Evolutionary conservation across 2,888 invertebrate genomes (phyloP).

Genomic region (Macrosoma leucophasiata): DNA sequence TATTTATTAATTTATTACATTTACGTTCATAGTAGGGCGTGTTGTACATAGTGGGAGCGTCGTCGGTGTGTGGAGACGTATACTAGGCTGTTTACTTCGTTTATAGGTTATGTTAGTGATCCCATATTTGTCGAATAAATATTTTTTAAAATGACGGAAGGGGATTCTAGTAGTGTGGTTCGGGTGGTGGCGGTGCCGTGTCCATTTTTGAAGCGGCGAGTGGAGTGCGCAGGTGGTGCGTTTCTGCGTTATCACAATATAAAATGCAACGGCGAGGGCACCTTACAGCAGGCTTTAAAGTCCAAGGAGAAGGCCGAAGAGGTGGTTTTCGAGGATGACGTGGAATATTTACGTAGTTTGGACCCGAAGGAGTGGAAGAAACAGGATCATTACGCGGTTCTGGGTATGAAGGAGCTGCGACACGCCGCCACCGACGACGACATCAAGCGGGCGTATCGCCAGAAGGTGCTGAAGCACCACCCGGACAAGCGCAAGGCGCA

Average conservation of each 20-base stretch:
- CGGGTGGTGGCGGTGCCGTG: conserved; percentile 52
- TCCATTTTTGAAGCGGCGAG: conserved; percentile 50
- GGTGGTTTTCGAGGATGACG: conserved; percentile 79
- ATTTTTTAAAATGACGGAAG: conserved; percentile 58
- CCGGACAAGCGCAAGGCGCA: conserved; percentile 97
- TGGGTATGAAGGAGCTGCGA: conserved; percentile 90
- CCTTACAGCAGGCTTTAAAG: conserved; percentile 54
- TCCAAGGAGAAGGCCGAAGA: conserved; percentile 62
- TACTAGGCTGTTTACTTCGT: conserved; percentile 22
- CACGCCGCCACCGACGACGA: conserved; percentile 93
- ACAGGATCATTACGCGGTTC: conserved; percentile 97
- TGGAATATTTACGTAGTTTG: conserved; percentile 88
- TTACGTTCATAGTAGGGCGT: conserved; percentile 3
- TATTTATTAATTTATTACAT: conserved; percentile 9
- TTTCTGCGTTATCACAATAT: conserved; percentile 68
- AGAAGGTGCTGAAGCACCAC: conserved; percentile 88
- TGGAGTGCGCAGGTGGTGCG: conserved; percentile 71
- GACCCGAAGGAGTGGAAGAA: conserved; percentile 98
- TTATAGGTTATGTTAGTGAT: conserved; percentile 67
- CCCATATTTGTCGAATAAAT: conserved; percentile 46
- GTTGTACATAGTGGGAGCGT: conserved; percentile 7
- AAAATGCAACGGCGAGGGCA: conserved; percentile 67
- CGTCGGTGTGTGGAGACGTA: not conserved
- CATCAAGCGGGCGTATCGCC: conserved; percentile 94
- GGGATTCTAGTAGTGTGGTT: conserved; percentile 41